A percentile compares a stretch with the other conserved stretches of the same genome.
These are phyloP conservation scores for Hydractinia symbiolongicarpus DNA, from an alignment of 30 jellyfish, hydroid and myxozoan species.

Conservation along the genomic window DNA sequence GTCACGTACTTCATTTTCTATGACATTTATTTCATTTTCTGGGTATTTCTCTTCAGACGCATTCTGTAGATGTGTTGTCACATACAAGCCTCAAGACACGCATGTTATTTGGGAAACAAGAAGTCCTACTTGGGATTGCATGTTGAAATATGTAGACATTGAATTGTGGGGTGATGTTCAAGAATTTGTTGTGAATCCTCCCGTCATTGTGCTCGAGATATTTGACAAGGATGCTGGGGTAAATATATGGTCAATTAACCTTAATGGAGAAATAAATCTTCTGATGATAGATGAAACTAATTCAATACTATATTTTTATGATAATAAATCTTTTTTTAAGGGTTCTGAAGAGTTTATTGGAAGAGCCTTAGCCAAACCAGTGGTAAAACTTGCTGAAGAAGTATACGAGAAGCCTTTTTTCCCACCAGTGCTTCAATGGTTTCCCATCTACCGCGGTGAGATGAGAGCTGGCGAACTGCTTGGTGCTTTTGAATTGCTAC, in stretches of 20 bases:
- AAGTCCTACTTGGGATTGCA: slow-evolving; percentile 94
- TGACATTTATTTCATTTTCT: no score
- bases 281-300: not conserved
- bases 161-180: slow-evolving; percentile 86
- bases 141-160: slow-evolving; percentile 63
- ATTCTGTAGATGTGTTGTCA: slow-evolving; percentile 75
- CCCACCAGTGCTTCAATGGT: slow-evolving; percentile 96
- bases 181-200: slow-evolving; percentile 96
- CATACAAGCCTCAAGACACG: slow-evolving; percentile 77
- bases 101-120: slow-evolving; percentile 83
- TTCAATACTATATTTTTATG: not conserved
- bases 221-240: slow-evolving; percentile 82
- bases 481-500: slow-evolving; percentile 96
- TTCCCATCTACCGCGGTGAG: slow-evolving; percentile 81
- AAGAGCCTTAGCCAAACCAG: slow-evolving; percentile 86
- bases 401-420: slow-evolving; percentile 74
- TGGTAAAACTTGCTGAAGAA: slow-evolving; percentile 73
- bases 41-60: slow-evolving; percentile 49
- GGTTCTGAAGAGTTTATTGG: slow-evolving; percentile 84
- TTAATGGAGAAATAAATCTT: not conserved
- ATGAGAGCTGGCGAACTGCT: slow-evolving; percentile 88
- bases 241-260: not conserved
- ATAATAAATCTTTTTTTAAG: not conserved
- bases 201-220: slow-evolving; percentile 82
- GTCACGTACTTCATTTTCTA: no score